Evolutionary conservation across 2,113 vertebrate species (phyloP), one percentile per base, ranked within the genome.

Genomic region (Callopanchax toddi): DNA sequence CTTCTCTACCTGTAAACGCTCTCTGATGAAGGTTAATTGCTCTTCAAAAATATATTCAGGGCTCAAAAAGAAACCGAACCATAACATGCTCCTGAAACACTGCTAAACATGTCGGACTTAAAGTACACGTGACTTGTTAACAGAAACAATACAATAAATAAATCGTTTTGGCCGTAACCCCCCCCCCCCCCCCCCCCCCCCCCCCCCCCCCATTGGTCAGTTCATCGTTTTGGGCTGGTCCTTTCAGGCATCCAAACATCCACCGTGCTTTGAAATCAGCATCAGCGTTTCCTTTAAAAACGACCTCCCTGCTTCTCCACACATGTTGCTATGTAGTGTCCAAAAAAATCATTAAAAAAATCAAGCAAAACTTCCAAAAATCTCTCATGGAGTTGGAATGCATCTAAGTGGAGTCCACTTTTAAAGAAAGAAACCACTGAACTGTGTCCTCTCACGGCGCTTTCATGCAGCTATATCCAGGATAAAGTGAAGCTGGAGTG

Each of bases 131-230:
- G 87, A 83, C 60, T 76, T 81, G 83, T 87, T 76, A 84, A 83
- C 84, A 80, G 56, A 60, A 83, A 88, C 42, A 60, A 79, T 78
- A 74, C 64, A 92, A 91, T 91, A 89, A 92, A 92, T 91, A 89
- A 88, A 88, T 80, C 79, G 66, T 86, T 88, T 88, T 84, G 88
- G 86, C 83, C 79, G 69, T 87, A 87, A 76, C 76, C 81, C 81
- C 81, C 67, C n/a, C n/a, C n/a, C n/a, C n/a, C n/a, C n/a, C n/a
- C n/a, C n/a, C n/a, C n/a, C 81, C 81, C 67, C 76, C 81, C 81
- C 81, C 67, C 76, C 81, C 81, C 81, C 67, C 78, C 72, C 76
- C 78, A 71, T 84, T 67, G 67, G 74, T 86, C 59, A 75, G 64
- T 74, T 60, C 72, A 54, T 79, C 61, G 51, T 74, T n/a, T 69